Conservation (phyloP, 2,888 invertebrate genomes). For the Ceriagrion tenellum region DNA sequence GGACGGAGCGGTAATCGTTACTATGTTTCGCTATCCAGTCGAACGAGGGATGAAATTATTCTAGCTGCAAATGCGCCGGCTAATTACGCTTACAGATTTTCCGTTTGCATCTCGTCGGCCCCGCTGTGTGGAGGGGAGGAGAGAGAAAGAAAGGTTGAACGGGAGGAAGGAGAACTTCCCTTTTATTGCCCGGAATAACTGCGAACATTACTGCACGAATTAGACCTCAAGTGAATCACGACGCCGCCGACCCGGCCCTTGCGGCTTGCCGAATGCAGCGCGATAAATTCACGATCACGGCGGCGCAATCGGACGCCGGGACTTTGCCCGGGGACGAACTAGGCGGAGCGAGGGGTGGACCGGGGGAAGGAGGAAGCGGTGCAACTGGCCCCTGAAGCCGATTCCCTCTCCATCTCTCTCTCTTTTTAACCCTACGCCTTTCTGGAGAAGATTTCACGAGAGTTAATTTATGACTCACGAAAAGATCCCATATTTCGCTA, state of each 20-base stretch:
- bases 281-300: background rate
- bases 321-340: background rate
- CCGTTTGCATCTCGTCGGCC: background rate
- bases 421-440: background rate
- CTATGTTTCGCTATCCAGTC: background rate
- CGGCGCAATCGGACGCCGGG: background rate
- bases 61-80: background rate
- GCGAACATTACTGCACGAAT: background rate
- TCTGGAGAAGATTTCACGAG: background rate
- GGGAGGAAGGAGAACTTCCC: background rate
- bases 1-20: background rate
- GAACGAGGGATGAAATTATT: background rate
- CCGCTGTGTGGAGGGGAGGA: background rate
- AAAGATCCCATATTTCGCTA: background rate
- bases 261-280: background rate
- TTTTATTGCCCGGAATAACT: background rate
- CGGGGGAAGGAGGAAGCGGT: background rate
- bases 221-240: slow-evolving; percentile 6
- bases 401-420: background rate
- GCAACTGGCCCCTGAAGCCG: background rate
- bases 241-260: slow-evolving; percentile 5
- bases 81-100: slow-evolving; percentile 4
- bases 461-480: background rate
- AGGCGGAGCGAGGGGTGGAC: background rate
- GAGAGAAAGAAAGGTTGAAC: background rate